phyloP scores from a whole-genome alignment of 2,797 vertebrate species.

The Gambusia yucatana region DNA sequence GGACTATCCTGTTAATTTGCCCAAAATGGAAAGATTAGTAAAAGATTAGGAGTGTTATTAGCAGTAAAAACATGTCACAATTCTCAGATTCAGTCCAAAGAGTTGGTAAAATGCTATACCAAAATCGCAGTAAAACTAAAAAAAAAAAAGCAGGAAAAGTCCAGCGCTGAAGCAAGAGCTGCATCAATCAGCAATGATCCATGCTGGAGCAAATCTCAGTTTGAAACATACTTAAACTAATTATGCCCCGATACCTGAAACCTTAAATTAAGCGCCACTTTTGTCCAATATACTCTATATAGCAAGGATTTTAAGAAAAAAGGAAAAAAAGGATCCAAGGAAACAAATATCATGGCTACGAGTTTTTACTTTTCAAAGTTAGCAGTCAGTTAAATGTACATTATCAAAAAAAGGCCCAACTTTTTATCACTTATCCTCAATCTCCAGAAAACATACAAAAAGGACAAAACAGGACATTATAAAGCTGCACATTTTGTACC shows the following conservation, averaged over 20 bases:
- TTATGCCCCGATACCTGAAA: not conserved
- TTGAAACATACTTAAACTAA: not conserved
- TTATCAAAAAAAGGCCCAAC: conserved; percentile 88
- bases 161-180: not conserved
- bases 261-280: not conserved
- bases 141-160: not conserved
- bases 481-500: conserved; percentile 87
- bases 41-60: not conserved
- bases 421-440: conserved; percentile 71
- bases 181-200: conserved; percentile 15
- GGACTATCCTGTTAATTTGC: not conserved
- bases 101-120: conserved; percentile 2
- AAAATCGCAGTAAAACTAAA: conserved; percentile 31
- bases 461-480: conserved; percentile 75
- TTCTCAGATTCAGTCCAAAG: not conserved
- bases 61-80: not conserved
- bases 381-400: conserved; percentile 90
- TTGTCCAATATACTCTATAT: not conserved
- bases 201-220: not conserved
- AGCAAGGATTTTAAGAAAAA: not conserved
- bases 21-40: not conserved
- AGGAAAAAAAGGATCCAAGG: conserved; percentile 16
- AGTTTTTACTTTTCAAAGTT: conserved; percentile 85
- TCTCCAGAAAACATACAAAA: conserved; percentile 76
- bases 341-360: conserved; percentile 77